Percentiles rank a stretch among this genome's conserved stretches.
Evolutionary conservation across 1,140 invertebrate genomes (phyloP).

Genomic region (Bactericera cockerelli): DNA sequence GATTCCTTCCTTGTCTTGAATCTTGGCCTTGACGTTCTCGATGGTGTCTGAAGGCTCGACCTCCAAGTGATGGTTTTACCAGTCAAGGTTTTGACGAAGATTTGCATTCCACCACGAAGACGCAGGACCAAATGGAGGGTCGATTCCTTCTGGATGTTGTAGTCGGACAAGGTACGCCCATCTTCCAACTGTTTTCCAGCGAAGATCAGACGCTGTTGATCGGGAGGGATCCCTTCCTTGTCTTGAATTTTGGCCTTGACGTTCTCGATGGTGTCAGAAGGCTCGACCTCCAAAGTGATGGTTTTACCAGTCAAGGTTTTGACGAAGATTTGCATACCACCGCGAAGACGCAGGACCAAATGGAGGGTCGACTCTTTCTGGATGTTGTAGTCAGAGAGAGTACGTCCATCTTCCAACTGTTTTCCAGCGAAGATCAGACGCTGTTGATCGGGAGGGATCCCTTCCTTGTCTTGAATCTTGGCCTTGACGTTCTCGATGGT

Average conservation of each 20-base stretch:
- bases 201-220: constrained; percentile 56
- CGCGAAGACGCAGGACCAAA: too few relatives aligned
- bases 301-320: constrained; percentile 61
- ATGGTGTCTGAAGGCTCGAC: constrained; percentile 61
- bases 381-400: too few relatives aligned
- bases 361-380: too few relatives aligned
- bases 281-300: constrained; percentile 52
- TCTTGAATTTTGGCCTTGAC: constrained; percentile 63
- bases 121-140: constrained; percentile 49
- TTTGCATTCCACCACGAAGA: constrained; percentile 57
- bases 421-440: too few relatives aligned
- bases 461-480: too few relatives aligned
- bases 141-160: constrained; percentile 52
- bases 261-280: constrained; percentile 60
- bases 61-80: constrained; percentile 74
- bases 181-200: constrained; percentile 69
- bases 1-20: constrained; percentile 54
- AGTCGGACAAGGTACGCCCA: constrained; percentile 58
- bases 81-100: constrained; percentile 71
- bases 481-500: too few relatives aligned
- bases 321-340: too few relatives aligned
- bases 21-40: constrained; percentile 63
- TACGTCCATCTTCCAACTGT: too few relatives aligned
- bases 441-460: too few relatives aligned
- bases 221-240: constrained; percentile 52